Evolutionary conservation across 2,797 vertebrate genomes (phyloP).

Genomic region (Diglossa cyanea): DNA sequence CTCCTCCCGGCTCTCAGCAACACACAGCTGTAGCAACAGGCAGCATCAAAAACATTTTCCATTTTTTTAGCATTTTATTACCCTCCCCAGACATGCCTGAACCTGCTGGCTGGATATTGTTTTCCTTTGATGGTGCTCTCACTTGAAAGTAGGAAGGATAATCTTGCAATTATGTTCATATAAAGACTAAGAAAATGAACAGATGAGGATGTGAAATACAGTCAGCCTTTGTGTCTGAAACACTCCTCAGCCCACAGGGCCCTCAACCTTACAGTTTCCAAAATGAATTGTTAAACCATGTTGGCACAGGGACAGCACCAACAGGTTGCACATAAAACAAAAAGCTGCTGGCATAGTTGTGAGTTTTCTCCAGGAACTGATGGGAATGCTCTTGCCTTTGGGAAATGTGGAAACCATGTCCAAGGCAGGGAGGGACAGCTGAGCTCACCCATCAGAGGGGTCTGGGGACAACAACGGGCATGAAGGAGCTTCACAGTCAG

Average conservation of each 20-base stretch:
- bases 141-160: neutral
- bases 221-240: neutral
- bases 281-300: neutral
- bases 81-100: neutral
- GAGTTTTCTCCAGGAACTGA: neutral
- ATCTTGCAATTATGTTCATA: neutral
- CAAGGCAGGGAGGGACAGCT: neutral
- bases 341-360: accelerated
- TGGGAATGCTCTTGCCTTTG: neutral
- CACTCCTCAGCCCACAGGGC: neutral
- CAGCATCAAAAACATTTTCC: neutral
- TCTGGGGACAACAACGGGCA: neutral
- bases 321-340: neutral
- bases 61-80: neutral
- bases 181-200: neutral
- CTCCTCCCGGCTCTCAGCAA: neutral
- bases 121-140: neutral
- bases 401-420: accelerated
- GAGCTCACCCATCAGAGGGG: neutral
- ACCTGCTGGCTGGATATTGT: neutral
- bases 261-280: neutral
- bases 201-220: neutral
- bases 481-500: neutral
- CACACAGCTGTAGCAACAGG: neutral
- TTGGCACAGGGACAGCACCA: neutral